phyloP scores from a whole-genome alignment of 2,113 vertebrate species.

The Meriones unguiculatus region DNA sequence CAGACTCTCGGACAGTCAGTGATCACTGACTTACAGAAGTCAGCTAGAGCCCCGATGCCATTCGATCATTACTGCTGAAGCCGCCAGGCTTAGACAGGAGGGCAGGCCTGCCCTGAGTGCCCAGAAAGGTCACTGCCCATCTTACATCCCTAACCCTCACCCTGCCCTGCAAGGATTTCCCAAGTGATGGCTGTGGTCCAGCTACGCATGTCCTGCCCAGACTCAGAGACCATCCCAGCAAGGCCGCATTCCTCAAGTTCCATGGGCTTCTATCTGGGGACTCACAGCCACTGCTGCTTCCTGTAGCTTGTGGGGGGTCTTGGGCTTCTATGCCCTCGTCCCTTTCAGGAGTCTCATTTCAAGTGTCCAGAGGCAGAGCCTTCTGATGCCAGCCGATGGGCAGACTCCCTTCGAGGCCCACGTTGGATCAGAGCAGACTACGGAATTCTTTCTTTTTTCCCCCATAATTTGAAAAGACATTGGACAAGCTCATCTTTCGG shows the following conservation, averaged over 20 bases:
- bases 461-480: slow-evolving; percentile 53
- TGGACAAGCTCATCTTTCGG: slow-evolving; percentile 71
- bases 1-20: not conserved
- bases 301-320: not conserved
- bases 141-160: not conserved
- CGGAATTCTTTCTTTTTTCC: not conserved
- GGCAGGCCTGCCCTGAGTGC: rapidly evolving
- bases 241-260: not conserved
- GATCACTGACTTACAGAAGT: rapidly evolving
- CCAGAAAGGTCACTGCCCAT: not conserved
- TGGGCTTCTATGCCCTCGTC: not conserved
- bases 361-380: not conserved
- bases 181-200: rapidly evolving
- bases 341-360: not conserved
- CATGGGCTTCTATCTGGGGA: not conserved
- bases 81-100: not conserved
- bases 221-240: not conserved
- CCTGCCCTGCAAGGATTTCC: not conserved
- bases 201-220: rapidly evolving
- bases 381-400: not conserved
- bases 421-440: slow-evolving; percentile 34
- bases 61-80: not conserved
- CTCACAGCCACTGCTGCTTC: not conserved
- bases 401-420: not conserved
- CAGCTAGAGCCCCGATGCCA: not conserved